Conservation (phyloP, 2,113 vertebrate species). For the Microtus ochrogaster region DNA sequence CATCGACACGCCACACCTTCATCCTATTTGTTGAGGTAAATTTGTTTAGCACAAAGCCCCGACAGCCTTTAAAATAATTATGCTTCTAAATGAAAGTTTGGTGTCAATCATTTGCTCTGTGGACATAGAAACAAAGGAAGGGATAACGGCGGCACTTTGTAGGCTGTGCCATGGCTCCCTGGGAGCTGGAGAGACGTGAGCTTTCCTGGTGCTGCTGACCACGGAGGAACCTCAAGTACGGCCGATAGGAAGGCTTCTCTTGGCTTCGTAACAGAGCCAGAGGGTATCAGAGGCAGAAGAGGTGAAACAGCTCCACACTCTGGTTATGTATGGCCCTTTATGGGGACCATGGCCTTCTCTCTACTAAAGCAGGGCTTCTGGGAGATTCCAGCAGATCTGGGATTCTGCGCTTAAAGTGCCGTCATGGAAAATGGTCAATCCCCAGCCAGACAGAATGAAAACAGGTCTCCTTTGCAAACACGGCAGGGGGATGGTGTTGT, state of each 20-base stretch:
- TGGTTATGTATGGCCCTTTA: not conserved
- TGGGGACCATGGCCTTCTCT: not conserved
- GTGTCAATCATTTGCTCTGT: slow-evolving; percentile 76
- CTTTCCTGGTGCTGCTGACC: slow-evolving; percentile 42
- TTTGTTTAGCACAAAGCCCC: slow-evolving; percentile 66
- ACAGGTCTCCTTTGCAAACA: not conserved
- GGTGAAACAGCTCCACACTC: not conserved
- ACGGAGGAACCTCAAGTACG: slow-evolving; percentile 42
- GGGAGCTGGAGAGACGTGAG: slow-evolving; percentile 2
- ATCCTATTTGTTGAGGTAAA: slow-evolving; percentile 71
- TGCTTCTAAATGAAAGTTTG: slow-evolving; percentile 76
- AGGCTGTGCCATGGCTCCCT: slow-evolving; percentile 59
- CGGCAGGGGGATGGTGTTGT: not conserved
- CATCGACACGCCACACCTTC: slow-evolving; percentile 47
- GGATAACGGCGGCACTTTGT: slow-evolving; percentile 43
- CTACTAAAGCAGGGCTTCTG: not conserved
- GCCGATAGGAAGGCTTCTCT: not conserved
- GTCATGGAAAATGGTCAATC: not conserved
- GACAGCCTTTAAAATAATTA: slow-evolving; percentile 77
- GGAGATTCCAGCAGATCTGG: not conserved
- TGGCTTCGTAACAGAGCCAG: slow-evolving; percentile 5
- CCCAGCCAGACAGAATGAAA: not conserved
- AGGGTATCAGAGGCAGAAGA: slow-evolving; percentile 25
- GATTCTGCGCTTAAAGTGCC: not conserved
- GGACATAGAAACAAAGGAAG: slow-evolving; percentile 70